Conservation (phyloP, 2,888 invertebrate genomes). For the Epinotia brunnichana region DNA sequence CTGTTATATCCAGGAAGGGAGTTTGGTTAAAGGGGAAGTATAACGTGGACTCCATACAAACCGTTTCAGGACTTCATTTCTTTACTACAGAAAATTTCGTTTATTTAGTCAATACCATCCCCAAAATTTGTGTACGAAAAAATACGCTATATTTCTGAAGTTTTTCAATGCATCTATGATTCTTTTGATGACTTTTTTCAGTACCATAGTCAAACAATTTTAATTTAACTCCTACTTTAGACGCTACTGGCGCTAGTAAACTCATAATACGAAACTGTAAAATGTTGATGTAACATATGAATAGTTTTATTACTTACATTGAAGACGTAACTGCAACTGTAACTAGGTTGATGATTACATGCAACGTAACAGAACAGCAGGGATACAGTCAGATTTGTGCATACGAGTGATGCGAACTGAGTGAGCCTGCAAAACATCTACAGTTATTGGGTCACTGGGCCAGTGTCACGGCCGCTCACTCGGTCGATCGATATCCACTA, state of each 20-base stretch:
- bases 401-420: slow-evolving; percentile 56
- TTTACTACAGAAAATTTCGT: too few relatives aligned
- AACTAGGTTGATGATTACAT: slow-evolving; percentile 37
- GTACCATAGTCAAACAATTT: not conserved
- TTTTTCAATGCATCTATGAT: not conserved
- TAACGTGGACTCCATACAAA: too few relatives aligned
- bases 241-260: not conserved
- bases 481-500: slow-evolving; percentile 16
- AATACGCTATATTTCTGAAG: not conserved
- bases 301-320: slow-evolving; percentile 22
- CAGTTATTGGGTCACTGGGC: slow-evolving; percentile 67
- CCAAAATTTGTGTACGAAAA: too few relatives aligned
- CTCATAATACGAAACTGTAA: not conserved
- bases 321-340: slow-evolving; percentile 31
- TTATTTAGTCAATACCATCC: too few relatives aligned
- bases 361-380: slow-evolving; percentile 17
- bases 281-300: slow-evolving; percentile 16
- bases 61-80: too few relatives aligned
- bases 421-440: slow-evolving; percentile 51
- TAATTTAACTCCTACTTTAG: too few relatives aligned
- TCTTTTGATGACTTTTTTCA: not conserved
- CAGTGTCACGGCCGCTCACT: slow-evolving; percentile 63
- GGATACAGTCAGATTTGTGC: slow-evolving; percentile 55
- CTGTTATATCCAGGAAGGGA: not conserved
- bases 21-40: not conserved